These are phyloP conservation scores for Timema cristinae DNA, from an alignment of 2,888 invertebrate genomes.

Conservation along the genomic window DNA sequence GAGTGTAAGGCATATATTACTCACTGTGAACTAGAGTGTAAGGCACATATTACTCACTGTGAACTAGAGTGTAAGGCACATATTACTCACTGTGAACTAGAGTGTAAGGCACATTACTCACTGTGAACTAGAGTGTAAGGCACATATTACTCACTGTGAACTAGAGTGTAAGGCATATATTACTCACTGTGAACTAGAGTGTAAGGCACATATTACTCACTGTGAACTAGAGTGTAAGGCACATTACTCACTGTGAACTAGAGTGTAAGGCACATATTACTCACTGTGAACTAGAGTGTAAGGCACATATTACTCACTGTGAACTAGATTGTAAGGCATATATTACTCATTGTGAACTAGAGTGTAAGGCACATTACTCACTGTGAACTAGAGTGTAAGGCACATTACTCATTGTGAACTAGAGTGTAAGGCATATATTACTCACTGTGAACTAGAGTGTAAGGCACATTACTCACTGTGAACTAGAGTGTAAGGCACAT, in stretches of 20 bases:
- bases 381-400: constrained; percentile 59
- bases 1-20: constrained; percentile 36
- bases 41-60: constrained; percentile 61
- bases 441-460: constrained; percentile 69
- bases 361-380: constrained; percentile 48
- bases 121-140: constrained; percentile 59
- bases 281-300: constrained; percentile 66
- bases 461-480: constrained; percentile 61
- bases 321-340: constrained; percentile 47
- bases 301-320: constrained; percentile 61
- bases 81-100: constrained; percentile 71
- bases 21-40: constrained; percentile 66
- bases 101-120: constrained; percentile 48
- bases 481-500: constrained; percentile 47
- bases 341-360: constrained; percentile 71
- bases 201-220: constrained; percentile 53
- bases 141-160: constrained; percentile 70
- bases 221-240: constrained; percentile 55
- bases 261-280: constrained; percentile 36
- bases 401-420: constrained; percentile 73
- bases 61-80: constrained; percentile 48
- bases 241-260: constrained; percentile 73
- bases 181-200: constrained; percentile 69
- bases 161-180: constrained; percentile 22
- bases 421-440: not conserved